phyloP scores from a whole-genome alignment of 2,888 invertebrate genomes.

The Bruchidius siliquastri region DNA sequence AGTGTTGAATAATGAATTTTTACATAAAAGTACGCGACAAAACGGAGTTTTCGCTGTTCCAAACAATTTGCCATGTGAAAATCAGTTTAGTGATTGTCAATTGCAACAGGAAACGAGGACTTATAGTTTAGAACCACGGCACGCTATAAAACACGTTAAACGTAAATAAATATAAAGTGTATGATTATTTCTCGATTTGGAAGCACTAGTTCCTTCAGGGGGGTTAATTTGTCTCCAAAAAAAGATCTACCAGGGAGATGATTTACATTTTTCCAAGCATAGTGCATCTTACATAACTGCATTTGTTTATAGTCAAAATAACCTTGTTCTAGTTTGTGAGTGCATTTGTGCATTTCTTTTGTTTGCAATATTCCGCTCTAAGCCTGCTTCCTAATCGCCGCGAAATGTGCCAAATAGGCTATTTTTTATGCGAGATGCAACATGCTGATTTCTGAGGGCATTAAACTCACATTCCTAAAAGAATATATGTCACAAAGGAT shows the following conservation, averaged over 20 bases:
- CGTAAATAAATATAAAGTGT: slow-evolving; percentile 23
- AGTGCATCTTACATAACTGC: slow-evolving; percentile 9
- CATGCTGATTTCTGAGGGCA: neutral
- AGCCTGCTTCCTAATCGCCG: neutral
- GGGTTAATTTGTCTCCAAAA: neutral
- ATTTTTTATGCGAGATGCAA: neutral
- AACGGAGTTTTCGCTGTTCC: slow-evolving; percentile 7
- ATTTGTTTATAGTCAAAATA: slow-evolving; percentile 13
- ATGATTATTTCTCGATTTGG: neutral
- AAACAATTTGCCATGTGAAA: neutral
- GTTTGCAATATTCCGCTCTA: neutral
- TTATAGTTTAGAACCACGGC: neutral
- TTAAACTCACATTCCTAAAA: neutral
- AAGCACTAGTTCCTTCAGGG: neutral
- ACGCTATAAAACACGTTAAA: slow-evolving; percentile 14
- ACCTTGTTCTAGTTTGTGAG: slow-evolving; percentile 19
- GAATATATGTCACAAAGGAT: neutral
- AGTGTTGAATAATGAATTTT: slow-evolving; percentile 44
- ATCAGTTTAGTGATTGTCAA: neutral
- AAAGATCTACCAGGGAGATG: neutral
- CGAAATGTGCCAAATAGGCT: neutral
- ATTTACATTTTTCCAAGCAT: neutral
- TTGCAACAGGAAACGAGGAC: neutral
- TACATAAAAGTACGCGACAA: slow-evolving; percentile 24
- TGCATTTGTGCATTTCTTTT: slow-evolving; percentile 2